Percentiles rank a stretch among this genome's conserved stretches.
These are phyloP conservation scores for Umimayanthus kanabou DNA, from an alignment of 92 coral and sea anemone genomes.

Conservation along the genomic window DNA sequence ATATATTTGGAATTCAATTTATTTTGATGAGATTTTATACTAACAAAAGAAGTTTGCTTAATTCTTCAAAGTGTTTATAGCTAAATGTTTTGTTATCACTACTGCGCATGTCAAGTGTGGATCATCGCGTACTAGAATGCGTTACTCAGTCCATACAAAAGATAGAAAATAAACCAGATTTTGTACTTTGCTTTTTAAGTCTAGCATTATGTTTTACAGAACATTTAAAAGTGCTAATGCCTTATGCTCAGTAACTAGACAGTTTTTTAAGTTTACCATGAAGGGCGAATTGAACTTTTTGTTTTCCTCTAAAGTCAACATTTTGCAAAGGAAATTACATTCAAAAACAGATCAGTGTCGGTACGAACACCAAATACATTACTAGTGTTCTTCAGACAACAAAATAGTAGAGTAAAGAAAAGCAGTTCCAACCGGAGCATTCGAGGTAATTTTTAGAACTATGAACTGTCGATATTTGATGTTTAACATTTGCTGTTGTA, in stretches of 20 bases:
- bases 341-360: neutral
- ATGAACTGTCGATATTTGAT: neutral
- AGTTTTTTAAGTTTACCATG: neutral
- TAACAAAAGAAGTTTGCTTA: neutral
- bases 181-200: neutral
- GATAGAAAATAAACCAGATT: neutral
- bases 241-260: neutral
- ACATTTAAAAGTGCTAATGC: neutral
- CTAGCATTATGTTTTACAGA: neutral
- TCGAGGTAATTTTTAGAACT: neutral
- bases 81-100: neutral
- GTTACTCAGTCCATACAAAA: neutral
- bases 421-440: neutral
- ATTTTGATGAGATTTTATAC: no score
- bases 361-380: neutral
- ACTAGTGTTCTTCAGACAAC: neutral
- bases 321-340: neutral
- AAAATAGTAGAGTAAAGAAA: neutral
- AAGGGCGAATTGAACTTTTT: neutral
- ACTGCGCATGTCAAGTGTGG: neutral
- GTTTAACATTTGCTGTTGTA: constrained; percentile 8
- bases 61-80: neutral
- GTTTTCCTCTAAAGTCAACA: neutral
- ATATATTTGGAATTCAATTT: no score
- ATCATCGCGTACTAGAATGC: neutral